Evolutionary conservation across 2,888 invertebrate genomes (phyloP), one percentile per base, ranked within the genome.

Genomic region (Apodemia mormo): DNA sequence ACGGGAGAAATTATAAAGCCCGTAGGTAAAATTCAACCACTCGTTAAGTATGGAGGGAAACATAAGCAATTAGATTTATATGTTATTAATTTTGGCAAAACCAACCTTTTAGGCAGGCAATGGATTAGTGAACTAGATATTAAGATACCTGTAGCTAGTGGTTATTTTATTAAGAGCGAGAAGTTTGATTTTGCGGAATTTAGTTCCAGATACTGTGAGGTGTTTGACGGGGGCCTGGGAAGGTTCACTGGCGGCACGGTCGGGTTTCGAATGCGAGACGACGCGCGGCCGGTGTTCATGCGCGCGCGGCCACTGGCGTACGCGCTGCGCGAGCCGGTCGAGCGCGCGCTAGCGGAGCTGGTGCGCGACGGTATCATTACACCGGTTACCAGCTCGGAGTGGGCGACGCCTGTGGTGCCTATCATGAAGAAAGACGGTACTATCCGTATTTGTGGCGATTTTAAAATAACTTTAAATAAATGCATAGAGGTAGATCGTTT

Each of bases 71-170:
- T 77, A 49, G 77, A 78, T 4, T 69, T 78, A 43, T 76, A 73
- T 71, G 40, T 78, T 1, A 72, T 76, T 6, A 54, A 73, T 3
- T 54, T 58, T 1, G 77, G 75, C 7, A 76, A 72, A 1, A 76
- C 78, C 0, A 71, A 69, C 0, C 67, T 76, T 61, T 43, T 77
- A 1, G 75, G 76, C 1, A 71, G 77, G 8, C 75, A 73, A 14
- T 77, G 77, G 74, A 22, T 76, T 10, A 6, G 66, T 0, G 76
- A 76, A 65, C 70, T 78, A 67, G 9, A 71, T n/a, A 76, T 77
- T 45, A 29, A 68, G 9, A 65, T 75, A 0, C 33, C 68, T 45
- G 12, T 45, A 45, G 45, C 12, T 45, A 12, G 12, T 10, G 8
- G 45, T 45, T 12, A 12, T 10, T 45, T 10, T 45, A 45, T 12